These are phyloP conservation scores for Cheiracanthium punctorium DNA, from an alignment of 2,888 invertebrate genomes.

Conservation along the genomic window DNA sequence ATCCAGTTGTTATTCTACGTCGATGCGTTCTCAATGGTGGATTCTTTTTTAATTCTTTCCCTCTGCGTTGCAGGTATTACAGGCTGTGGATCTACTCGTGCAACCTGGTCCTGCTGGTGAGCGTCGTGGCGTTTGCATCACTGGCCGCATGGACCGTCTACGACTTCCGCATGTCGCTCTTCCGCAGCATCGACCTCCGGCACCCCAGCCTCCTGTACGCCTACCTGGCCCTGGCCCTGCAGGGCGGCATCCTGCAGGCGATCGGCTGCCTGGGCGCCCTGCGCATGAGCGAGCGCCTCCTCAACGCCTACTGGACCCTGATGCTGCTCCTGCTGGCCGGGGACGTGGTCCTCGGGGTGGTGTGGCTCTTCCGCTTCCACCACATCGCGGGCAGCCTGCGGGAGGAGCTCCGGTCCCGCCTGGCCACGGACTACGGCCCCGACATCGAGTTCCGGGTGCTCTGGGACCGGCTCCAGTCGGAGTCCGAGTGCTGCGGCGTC, in stretches of 20 bases:
- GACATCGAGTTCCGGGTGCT: conserved; percentile 81
- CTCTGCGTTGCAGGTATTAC: conserved; percentile 74
- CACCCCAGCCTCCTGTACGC: conserved; percentile 90
- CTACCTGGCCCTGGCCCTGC: conserved; percentile 86
- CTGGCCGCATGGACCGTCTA: conserved; percentile 80
- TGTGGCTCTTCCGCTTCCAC: conserved; percentile 89
- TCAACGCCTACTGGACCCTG: conserved; percentile 89
- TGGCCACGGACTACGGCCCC: conserved; percentile 84
- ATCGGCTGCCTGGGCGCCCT: conserved; percentile 89
- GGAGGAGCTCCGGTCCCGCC: conserved; percentile 81
- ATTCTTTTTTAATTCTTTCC: background rate
- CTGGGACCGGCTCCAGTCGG: conserved; percentile 80
- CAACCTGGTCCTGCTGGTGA: conserved; percentile 89
- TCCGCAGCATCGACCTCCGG: conserved; percentile 76
- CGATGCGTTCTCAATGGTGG: no score
- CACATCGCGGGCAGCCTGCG: conserved; percentile 85
- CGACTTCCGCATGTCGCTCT: conserved; percentile 76
- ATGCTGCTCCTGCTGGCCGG: conserved; percentile 87
- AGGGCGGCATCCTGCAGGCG: conserved; percentile 76
- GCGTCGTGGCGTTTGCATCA: conserved; percentile 87
- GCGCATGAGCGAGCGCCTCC: conserved; percentile 85
- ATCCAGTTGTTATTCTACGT: no score
- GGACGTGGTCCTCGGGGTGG: conserved; percentile 88
- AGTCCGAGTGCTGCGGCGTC: conserved; percentile 84
- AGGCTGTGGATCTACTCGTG: conserved; percentile 94